Base-by-base conservation (phyloP, 2,113 vertebrate genomes). In the Colistium nudipinnis region DNA sequence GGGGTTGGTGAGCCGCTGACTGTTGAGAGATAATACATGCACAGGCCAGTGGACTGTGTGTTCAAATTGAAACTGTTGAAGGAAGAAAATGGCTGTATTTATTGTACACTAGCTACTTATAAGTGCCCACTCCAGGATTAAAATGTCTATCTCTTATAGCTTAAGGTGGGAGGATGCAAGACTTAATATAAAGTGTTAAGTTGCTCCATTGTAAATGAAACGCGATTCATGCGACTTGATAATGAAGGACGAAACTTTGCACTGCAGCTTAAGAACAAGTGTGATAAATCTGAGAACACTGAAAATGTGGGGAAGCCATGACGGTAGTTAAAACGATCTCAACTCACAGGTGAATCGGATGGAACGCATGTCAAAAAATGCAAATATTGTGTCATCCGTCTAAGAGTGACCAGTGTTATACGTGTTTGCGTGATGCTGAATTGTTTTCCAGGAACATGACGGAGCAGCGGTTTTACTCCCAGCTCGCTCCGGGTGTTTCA, bases 221-320 rank as follows among this genome's bases (percentile, higher is more conserved):
- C 44, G 39, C 31, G 31, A 78, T 62, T 77, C 47, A 56, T 75
- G 49, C 22, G 44, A 6, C 35, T 24, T 20, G 13, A 10, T 9
- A 28, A 28, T 44, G 14, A 19, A 43, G 48, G 36, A 55, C 33
- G 30, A 16, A 22, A 39, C 6, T 7, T 49, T 19, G 51, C 61
- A 22, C 20, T 27, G 7, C 19, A 33, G 27, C 41, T 52, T 30
- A 52, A n/a, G 24, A 47, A 11, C 20, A 14, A 41, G 22, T 4
- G 17, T 7, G 19, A 11, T n/a, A n/a, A n/a, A n/a, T n/a, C n/a
- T n/a, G n/a, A n/a, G n/a, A n/a, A n/a, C n/a, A 19, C 43, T 20
- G 43, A 47, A n/a, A 28, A 16, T 28, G 13, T 17, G 28, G 28
- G 48, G 13, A 27, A 10, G 43, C n/a, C 20, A 17, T 43, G 3